Conservation (phyloP, 1,140 invertebrate species). For the Drosophila rufa region DNA sequence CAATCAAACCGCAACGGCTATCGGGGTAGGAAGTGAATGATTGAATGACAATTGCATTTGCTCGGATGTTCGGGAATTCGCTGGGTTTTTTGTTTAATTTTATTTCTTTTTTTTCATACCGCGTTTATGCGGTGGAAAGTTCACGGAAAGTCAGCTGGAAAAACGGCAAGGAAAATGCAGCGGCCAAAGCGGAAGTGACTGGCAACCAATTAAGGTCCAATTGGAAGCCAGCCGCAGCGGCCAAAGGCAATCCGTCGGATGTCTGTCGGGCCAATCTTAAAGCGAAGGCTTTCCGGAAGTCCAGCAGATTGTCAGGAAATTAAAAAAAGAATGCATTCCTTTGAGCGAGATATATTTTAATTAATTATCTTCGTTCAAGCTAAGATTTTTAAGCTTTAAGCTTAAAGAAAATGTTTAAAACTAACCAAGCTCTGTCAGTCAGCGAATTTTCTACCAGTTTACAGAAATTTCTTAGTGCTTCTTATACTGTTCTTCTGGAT, state of each 20-base stretch:
- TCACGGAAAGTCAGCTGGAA: conserved; percentile 12
- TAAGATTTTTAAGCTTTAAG: background rate
- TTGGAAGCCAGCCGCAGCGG: conserved; percentile 22
- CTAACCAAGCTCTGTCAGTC: too few relatives aligned
- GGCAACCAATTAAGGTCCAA: conserved; percentile 39
- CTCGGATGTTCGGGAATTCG: conserved; percentile 29
- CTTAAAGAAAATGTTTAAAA: too few relatives aligned
- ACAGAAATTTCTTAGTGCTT: too few relatives aligned
- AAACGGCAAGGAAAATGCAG: conserved; percentile 12
- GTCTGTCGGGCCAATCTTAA: conserved; percentile 1
- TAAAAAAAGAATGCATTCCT: background rate
- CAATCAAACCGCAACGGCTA: conserved; percentile 41
- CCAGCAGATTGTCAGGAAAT: conserved; percentile 3
- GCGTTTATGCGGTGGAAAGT: conserved; percentile 33
- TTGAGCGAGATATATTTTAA: background rate
- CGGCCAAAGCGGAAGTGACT: conserved; percentile 12
- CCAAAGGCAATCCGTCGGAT: background rate
- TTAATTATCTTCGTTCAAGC: background rate
- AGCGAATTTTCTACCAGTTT: too few relatives aligned
- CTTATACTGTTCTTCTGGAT: too few relatives aligned
- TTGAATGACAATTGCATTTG: conserved; percentile 62
- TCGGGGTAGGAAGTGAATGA: conserved; percentile 51
- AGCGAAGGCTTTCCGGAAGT: conserved; percentile 11
- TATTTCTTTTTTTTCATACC: background rate
- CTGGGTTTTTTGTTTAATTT: conserved; percentile 10